Percentiles rank a stretch among this genome's conserved stretches.
Conservation (phyloP, 2,113 vertebrate species). For the Silurus meridionalis region DNA sequence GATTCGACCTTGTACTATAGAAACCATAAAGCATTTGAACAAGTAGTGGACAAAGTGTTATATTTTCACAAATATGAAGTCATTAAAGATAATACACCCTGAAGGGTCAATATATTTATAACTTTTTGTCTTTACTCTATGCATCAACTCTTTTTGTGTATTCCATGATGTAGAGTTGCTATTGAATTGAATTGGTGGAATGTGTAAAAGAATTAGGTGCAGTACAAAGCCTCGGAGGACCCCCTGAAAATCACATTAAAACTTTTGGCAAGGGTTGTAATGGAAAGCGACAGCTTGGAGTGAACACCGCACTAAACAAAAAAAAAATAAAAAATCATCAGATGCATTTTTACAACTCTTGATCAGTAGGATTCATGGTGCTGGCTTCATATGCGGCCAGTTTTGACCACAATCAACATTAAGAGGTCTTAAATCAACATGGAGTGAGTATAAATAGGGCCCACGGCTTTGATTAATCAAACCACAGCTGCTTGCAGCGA, state of each 20-base stretch:
- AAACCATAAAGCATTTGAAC: not conserved
- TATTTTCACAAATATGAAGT: not conserved
- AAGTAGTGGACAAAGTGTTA: not conserved
- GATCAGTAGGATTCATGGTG: not conserved
- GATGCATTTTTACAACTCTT: not conserved
- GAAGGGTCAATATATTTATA: not conserved
- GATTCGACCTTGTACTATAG: not conserved
- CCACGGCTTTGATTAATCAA: not conserved
- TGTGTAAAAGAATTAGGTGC: slow-evolving; percentile 25
- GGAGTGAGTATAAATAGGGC: not conserved
- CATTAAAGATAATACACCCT: not conserved
- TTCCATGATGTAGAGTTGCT: slow-evolving; percentile 17
- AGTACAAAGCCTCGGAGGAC: slow-evolving; percentile 17
- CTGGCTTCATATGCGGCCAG: not conserved
- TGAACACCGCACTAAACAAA: not conserved
- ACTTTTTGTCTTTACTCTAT: not conserved
- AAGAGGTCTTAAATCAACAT: not conserved
- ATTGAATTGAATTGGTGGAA: slow-evolving; percentile 24
- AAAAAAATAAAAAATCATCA: not conserved
- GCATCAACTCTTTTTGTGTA: not conserved
- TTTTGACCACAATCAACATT: slow-evolving; percentile 10
- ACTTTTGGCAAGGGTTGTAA: slow-evolving; percentile 17
- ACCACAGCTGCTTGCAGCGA: not conserved
- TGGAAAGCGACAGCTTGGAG: slow-evolving; percentile 8
- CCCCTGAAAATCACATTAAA: not conserved